phyloP scores from a whole-genome alignment of 2,797 vertebrate genomes.

The Diglossa cyanea region DNA sequence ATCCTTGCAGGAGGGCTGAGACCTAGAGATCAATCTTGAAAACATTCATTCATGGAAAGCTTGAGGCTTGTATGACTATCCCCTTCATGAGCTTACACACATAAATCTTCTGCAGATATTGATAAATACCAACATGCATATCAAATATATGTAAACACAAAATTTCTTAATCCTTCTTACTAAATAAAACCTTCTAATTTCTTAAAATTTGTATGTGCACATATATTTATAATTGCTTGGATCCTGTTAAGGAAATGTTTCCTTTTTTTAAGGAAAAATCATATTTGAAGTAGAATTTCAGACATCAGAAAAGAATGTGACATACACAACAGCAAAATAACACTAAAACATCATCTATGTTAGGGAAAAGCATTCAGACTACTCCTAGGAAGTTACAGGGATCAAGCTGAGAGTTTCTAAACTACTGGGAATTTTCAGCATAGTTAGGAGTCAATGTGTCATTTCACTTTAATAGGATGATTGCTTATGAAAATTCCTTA shows the following conservation, averaged over 20 bases:
- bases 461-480: neutral
- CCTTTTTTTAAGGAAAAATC: neutral
- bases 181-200: neutral
- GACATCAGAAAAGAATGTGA: neutral
- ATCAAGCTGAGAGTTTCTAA: neutral
- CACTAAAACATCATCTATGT: neutral
- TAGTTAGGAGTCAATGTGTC: accelerated
- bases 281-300: neutral
- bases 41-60: neutral
- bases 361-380: neutral
- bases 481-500: neutral
- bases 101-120: neutral
- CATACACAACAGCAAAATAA: neutral
- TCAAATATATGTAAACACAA: neutral
- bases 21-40: neutral
- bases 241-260: neutral
- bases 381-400: neutral
- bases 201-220: neutral
- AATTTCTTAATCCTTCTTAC: neutral
- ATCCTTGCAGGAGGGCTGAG: neutral
- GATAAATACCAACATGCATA: neutral
- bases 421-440: neutral
- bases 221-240: too few relatives aligned
- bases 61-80: accelerated
- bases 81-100: neutral